phyloP scores from a whole-genome alignment of 2,797 vertebrate genomes.

The Sebastes hubbsi region DNA sequence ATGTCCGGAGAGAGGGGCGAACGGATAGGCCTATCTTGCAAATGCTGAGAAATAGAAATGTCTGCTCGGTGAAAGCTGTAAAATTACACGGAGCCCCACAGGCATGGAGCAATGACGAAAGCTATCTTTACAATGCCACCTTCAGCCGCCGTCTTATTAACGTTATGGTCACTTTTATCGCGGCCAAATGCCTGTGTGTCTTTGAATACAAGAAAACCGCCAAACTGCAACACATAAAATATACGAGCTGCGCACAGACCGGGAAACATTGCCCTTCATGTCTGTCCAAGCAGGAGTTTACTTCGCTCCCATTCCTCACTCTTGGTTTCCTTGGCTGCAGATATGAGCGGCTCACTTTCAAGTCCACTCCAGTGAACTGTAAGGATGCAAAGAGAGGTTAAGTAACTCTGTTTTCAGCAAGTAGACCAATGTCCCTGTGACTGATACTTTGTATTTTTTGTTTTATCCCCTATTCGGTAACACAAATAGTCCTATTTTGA shows the following conservation, averaged over 20 bases:
- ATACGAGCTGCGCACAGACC: constrained; percentile 5
- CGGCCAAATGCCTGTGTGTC: constrained; percentile 33
- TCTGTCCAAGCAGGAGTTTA: constrained; percentile 48
- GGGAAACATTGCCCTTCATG: constrained; percentile 30
- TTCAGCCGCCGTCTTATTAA: constrained; percentile 59
- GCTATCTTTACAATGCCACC: constrained; percentile 61
- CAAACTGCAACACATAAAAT: constrained; percentile 41
- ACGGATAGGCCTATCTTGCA: constrained; percentile 20
- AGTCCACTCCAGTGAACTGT: constrained; percentile 42
- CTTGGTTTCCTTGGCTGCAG: constrained; percentile 35
- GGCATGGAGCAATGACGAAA: constrained; percentile 50
- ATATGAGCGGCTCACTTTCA: constrained; percentile 45
- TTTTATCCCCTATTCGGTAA: background rate
- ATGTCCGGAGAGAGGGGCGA: constrained; percentile 12
- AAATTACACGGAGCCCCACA: constrained; percentile 39
- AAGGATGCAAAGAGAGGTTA: constrained; percentile 38
- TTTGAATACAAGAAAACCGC: constrained; percentile 54
- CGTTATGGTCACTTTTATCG: constrained; percentile 62
- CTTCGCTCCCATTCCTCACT: constrained; percentile 37
- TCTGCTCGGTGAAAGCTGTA: constrained; percentile 42
- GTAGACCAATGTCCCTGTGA: background rate
- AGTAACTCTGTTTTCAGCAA: background rate
- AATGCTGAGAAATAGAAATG: constrained; percentile 46
- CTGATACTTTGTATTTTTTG: background rate
- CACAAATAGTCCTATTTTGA: constrained; percentile 24